phyloP scores from a whole-genome alignment of 2,888 invertebrate genomes.

The Lasioglossum morio region DNA sequence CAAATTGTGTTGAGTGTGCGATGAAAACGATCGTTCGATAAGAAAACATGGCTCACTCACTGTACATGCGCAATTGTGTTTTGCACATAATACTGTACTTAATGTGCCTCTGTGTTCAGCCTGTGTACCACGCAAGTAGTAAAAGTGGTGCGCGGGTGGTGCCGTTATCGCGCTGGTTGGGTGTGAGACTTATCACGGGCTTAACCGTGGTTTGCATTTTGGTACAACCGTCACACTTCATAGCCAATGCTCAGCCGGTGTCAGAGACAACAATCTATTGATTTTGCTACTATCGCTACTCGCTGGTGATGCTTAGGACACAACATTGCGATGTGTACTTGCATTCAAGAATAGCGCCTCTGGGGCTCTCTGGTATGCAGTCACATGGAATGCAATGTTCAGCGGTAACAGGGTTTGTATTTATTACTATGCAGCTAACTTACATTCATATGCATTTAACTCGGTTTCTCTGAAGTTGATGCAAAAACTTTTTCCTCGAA shows the following conservation, averaged over 20 bases:
- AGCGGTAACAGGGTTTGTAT: constrained; percentile 83
- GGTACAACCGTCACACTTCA: constrained; percentile 78
- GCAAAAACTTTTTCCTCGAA: neutral
- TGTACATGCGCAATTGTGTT: constrained; percentile 80
- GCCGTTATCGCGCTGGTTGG: constrained; percentile 79
- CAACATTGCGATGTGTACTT: constrained; percentile 81
- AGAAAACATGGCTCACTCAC: constrained; percentile 83
- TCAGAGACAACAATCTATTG: constrained; percentile 84
- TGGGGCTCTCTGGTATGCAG: constrained; percentile 71
- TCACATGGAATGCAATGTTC: constrained; percentile 82
- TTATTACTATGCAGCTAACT: constrained; percentile 81
- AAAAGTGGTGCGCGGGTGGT: constrained; percentile 80
- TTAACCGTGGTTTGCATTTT: constrained; percentile 74
- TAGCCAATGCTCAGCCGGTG: constrained; percentile 83
- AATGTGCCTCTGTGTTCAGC: constrained; percentile 83
- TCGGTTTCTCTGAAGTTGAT: constrained; percentile 17
- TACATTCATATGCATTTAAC: constrained; percentile 62
- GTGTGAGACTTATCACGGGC: constrained; percentile 71
- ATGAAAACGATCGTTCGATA: constrained; percentile 79
- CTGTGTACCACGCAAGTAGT: constrained; percentile 80
- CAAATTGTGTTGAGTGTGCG: constrained; percentile 84
- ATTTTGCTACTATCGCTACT: constrained; percentile 85
- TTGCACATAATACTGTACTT: constrained; percentile 76
- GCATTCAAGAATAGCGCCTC: constrained; percentile 79
- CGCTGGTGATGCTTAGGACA: constrained; percentile 80